These are phyloP conservation scores for Cyprinodon brontotheroides DNA, from an alignment of 2,113 vertebrate genomes.

Conservation along the genomic window DNA sequence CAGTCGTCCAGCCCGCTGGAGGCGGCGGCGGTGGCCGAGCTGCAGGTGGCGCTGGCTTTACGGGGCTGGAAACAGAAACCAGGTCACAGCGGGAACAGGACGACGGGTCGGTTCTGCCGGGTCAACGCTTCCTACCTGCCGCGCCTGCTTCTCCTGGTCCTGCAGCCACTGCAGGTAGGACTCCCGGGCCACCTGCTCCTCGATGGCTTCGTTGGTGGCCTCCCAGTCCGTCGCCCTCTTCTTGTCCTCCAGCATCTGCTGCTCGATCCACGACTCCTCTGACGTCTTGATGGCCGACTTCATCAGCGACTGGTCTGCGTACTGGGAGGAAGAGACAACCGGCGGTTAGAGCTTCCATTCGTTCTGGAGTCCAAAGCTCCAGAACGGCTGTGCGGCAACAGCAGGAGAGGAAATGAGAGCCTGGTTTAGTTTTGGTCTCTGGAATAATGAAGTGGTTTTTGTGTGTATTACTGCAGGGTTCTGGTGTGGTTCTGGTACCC, in stretches of 20 bases:
- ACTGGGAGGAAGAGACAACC: conserved; percentile 65
- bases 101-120: not conserved
- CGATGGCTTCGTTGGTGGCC: conserved; percentile 96
- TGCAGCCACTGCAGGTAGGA: conserved; percentile 94
- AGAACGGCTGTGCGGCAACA: no score
- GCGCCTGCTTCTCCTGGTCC: conserved; percentile 93
- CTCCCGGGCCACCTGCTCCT: conserved; percentile 94
- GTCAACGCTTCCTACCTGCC: conserved; percentile 79
- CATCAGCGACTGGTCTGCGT: conserved; percentile 93
- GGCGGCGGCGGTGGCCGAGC: conserved; percentile 89
- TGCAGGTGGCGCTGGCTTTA: conserved; percentile 92
- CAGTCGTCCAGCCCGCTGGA: conserved; percentile 91
- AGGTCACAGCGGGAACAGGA: no score
- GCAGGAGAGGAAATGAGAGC: no score
- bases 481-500: conserved; percentile 77
- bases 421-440: no score
- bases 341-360: not conserved
- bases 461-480: not conserved
- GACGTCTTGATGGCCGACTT: conserved; percentile 96
- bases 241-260: conserved; percentile 97
- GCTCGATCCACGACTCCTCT: conserved; percentile 97
- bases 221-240: conserved; percentile 96
- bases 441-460: not conserved
- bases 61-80: conserved; percentile 78
- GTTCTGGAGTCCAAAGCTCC: no score